Evolutionary conservation across 2,113 vertebrate genomes (phyloP).

Genomic region (Macquaria australasica): DNA sequence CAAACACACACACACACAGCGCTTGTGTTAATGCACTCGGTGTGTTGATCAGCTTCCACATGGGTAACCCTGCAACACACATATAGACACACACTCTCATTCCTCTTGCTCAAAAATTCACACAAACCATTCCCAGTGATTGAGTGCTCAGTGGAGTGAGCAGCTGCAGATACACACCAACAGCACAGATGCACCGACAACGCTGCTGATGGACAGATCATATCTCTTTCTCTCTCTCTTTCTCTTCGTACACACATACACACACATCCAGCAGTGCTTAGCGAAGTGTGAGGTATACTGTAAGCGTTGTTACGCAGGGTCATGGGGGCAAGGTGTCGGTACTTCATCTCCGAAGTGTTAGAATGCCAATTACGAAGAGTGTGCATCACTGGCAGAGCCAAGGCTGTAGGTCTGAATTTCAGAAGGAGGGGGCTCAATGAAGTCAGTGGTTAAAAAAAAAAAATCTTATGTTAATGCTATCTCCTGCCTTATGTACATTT

Average conservation of each 20-base stretch:
- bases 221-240: constrained; percentile 42
- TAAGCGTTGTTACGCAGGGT: constrained; percentile 60
- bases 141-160: constrained; percentile 72
- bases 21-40: constrained; percentile 68
- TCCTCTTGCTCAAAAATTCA: constrained; percentile 50
- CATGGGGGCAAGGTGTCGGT: constrained; percentile 59
- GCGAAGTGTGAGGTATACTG: constrained; percentile 63
- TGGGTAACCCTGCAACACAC: constrained; percentile 63
- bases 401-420: background rate
- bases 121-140: constrained; percentile 63
- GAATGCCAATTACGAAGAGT: constrained; percentile 72
- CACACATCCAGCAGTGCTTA: constrained; percentile 35
- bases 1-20: constrained; percentile 4
- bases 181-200: constrained; percentile 58
- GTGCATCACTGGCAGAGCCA: constrained; percentile 32
- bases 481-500: background rate
- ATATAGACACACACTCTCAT: constrained; percentile 35
- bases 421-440: background rate
- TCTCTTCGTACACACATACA: constrained; percentile 14
- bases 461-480: background rate
- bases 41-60: constrained; percentile 64
- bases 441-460: background rate
- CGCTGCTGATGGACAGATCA: constrained; percentile 65
- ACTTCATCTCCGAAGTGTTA: constrained; percentile 69
- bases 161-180: constrained; percentile 50